phyloP scores from a whole-genome alignment of 2,888 invertebrate species.

The Drosophila diplacantha region DNA sequence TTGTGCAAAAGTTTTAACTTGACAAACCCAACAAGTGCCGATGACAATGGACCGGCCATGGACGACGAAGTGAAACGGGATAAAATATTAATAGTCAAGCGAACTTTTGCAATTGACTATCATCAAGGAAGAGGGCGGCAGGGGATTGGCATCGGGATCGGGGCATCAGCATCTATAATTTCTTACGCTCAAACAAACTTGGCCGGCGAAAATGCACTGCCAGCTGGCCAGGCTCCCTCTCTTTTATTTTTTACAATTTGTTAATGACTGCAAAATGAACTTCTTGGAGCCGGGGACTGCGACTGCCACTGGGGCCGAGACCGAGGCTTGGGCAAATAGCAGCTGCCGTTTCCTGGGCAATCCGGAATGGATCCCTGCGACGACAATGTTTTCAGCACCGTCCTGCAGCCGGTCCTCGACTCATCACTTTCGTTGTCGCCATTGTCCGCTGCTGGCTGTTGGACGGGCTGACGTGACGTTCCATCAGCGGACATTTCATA shows the following conservation, averaged over 20 bases:
- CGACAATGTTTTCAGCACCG: slow-evolving; percentile 58
- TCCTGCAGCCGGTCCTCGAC: slow-evolving; percentile 27
- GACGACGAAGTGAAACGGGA: slow-evolving; percentile 59
- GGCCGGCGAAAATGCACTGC: slow-evolving; percentile 44
- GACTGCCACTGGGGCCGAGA: slow-evolving; percentile 3
- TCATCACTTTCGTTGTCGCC: slow-evolving; percentile 53
- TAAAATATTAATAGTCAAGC: slow-evolving; percentile 67
- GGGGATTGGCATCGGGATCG: slow-evolving; percentile 20
- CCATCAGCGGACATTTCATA: slow-evolving; percentile 36
- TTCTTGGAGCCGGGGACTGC: slow-evolving; percentile 34
- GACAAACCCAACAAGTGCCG: slow-evolving; percentile 57
- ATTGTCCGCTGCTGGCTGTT: slow-evolving; percentile 46
- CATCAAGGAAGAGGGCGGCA: slow-evolving; percentile 46
- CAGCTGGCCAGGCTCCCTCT: slow-evolving; percentile 11
- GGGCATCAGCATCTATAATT: slow-evolving; percentile 62
- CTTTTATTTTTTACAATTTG: slow-evolving; percentile 60
- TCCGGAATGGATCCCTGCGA: slow-evolving; percentile 27
- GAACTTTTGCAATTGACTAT: slow-evolving; percentile 67
- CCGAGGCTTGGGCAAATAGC: slow-evolving; percentile 52
- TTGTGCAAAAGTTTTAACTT: slow-evolving; percentile 41
- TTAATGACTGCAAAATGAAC: slow-evolving; percentile 70
- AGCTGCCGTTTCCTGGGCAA: slow-evolving; percentile 57
- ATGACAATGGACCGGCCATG: slow-evolving; percentile 54
- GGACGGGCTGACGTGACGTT: slow-evolving; percentile 36
- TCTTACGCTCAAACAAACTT: slow-evolving; percentile 61